These are phyloP conservation scores for Drosophila nigrodunni DNA, from an alignment of 1,140 invertebrate genomes.

Conservation along the genomic window DNA sequence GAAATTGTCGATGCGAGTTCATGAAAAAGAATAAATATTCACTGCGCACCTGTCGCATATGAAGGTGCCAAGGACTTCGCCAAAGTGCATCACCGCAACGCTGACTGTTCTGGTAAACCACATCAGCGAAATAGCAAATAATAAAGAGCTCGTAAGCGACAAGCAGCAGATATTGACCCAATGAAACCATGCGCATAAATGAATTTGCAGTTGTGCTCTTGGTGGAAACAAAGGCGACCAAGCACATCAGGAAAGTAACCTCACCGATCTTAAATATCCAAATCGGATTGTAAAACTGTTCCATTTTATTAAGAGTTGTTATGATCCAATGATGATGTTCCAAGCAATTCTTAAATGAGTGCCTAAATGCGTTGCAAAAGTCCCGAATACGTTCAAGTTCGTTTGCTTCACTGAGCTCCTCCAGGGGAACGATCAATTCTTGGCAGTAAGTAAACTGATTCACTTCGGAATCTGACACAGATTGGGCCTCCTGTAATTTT, in stretches of 20 bases:
- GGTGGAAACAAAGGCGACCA: conserved; percentile 71
- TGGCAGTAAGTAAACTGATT: conserved; percentile 64
- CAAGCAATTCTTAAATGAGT: conserved; percentile 53
- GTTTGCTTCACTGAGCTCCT: conserved; percentile 26
- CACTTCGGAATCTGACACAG: conserved; percentile 52
- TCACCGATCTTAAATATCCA: conserved; percentile 77
- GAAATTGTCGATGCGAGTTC: conserved; percentile 60
- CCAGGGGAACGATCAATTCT: conserved; percentile 47
- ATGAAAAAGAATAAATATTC: conserved; percentile 72
- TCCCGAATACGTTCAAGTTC: background rate
- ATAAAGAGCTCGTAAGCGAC: conserved; percentile 73
- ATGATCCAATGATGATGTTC: conserved; percentile 68
- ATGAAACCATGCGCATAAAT: conserved; percentile 66
- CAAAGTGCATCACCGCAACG: conserved; percentile 74
- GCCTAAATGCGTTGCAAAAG: conserved; percentile 50
- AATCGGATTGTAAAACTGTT: conserved; percentile 71
- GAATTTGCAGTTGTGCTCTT: conserved; percentile 74
- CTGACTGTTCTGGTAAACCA: conserved; percentile 73
- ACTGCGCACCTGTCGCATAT: conserved; percentile 58
- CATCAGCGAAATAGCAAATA: conserved; percentile 77
- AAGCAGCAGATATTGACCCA: conserved; percentile 71
- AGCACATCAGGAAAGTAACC: conserved; percentile 74
- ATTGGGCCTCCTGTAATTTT: conserved; percentile 46
- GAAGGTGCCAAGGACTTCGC: conserved; percentile 75
- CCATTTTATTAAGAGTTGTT: conserved; percentile 55